These are phyloP conservation scores for Palythoa heliodiscus DNA, from an alignment of 92 coral and sea anemone genomes.

Conservation along the genomic window DNA sequence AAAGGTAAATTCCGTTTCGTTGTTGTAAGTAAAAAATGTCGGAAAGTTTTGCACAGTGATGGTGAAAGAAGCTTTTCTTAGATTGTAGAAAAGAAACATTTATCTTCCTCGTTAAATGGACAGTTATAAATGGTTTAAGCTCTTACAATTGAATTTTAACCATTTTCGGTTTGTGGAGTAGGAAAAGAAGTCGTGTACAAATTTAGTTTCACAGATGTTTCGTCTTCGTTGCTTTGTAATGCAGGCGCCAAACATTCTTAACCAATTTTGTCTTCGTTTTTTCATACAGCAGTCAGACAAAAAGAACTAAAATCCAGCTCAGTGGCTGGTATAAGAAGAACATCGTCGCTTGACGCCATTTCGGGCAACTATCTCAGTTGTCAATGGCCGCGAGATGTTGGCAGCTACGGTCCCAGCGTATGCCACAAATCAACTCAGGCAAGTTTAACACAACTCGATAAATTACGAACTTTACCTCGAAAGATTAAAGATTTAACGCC, in stretches of 20 bases:
- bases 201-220: slow-evolving; percentile 26
- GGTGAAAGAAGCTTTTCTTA: background rate
- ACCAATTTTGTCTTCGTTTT: slow-evolving; percentile 40
- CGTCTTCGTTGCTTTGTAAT: slow-evolving; percentile 43
- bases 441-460: slow-evolving; percentile 61
- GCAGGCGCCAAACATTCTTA: background rate
- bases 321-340: slow-evolving; percentile 72
- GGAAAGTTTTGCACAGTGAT: background rate
- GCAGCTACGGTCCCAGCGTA: slow-evolving; percentile 82
- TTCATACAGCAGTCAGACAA: slow-evolving; percentile 77
- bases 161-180: slow-evolving; percentile 20
- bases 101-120: background rate
- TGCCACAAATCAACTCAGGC: slow-evolving; percentile 98
- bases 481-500: slow-evolving; percentile 1
- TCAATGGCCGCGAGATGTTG: slow-evolving; percentile 99
- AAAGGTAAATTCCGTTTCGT: slow-evolving; percentile 76
- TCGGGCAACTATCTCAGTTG: slow-evolving; percentile 92
- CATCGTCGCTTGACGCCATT: slow-evolving; percentile 96
- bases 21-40: slow-evolving; percentile 13
- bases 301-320: slow-evolving; percentile 74
- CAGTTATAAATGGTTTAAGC: background rate
- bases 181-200: slow-evolving; percentile 17
- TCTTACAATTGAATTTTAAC: background rate
- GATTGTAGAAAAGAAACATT: background rate
- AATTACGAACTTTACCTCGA: slow-evolving; percentile 17